Conservation (phyloP, 2,888 invertebrate species). For the Drosophila basisetae region DNA sequence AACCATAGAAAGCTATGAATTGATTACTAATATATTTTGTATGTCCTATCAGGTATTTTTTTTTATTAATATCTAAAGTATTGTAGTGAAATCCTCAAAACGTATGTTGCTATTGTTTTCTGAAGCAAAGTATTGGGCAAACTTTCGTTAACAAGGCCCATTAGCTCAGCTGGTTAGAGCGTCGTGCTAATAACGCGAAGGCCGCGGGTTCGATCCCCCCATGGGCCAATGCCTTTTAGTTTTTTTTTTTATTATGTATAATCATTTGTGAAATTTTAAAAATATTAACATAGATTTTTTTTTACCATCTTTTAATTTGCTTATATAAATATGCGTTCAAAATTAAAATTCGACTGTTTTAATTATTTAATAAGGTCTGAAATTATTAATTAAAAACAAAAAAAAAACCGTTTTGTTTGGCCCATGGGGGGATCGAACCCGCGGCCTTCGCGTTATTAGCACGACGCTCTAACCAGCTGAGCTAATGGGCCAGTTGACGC, state of each 20-base stretch:
- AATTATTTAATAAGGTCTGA: not conserved
- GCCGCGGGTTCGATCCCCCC: constrained; percentile 85
- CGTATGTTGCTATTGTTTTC: not conserved
- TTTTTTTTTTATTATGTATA: not conserved
- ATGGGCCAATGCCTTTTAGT: not conserved
- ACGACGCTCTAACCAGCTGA: constrained; percentile 86
- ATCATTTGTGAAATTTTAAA: not conserved
- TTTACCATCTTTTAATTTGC: not conserved
- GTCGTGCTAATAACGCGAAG: constrained; percentile 86
- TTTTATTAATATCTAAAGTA: not conserved
- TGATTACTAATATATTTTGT: not conserved
- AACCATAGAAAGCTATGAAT: not conserved
- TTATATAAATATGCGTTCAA: not conserved
- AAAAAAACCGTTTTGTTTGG: constrained; percentile 63
- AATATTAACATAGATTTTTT: accelerated
- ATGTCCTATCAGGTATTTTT: not conserved
- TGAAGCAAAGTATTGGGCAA: not conserved
- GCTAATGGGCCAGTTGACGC: constrained; percentile 83
- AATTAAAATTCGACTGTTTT: accelerated
- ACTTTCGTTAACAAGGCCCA: constrained; percentile 69
- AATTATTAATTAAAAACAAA: not conserved
- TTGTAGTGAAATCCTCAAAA: not conserved
- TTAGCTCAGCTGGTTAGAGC: constrained; percentile 86
- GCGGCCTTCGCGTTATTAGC: constrained; percentile 86
- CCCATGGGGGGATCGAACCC: constrained; percentile 86